These are phyloP conservation scores for Intellagama lesueurii DNA, from an alignment of 2,797 vertebrate species.

Conservation along the genomic window DNA sequence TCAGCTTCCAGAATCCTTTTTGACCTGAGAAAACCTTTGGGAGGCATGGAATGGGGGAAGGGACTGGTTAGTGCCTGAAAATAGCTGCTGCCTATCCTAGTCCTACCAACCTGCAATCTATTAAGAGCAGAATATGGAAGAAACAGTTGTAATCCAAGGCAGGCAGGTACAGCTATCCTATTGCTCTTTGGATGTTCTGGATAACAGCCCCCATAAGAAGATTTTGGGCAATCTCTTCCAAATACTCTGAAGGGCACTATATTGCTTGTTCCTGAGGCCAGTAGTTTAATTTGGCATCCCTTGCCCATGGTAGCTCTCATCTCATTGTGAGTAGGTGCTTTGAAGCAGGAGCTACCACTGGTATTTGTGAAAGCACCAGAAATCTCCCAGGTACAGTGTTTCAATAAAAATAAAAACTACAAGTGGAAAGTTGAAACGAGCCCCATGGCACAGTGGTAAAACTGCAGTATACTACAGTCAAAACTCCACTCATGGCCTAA, in stretches of 20 bases:
- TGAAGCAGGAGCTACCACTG: not conserved
- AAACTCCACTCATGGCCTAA: not conserved
- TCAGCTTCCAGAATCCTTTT: too few relatives aligned
- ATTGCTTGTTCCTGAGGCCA: not conserved
- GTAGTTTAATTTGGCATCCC: not conserved
- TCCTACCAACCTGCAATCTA: too few relatives aligned
- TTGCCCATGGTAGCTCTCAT: not conserved
- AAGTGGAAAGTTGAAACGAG: not conserved
- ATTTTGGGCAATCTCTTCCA: not conserved
- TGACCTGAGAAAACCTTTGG: too few relatives aligned
- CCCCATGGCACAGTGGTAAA: too few relatives aligned
- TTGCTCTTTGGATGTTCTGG: not conserved
- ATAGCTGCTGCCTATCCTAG: too few relatives aligned
- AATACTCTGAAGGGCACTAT: not conserved
- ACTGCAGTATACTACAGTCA: too few relatives aligned
- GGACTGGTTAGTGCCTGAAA: too few relatives aligned
- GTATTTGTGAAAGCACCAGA: not conserved
- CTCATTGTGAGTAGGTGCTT: not conserved
- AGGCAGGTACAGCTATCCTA: too few relatives aligned
- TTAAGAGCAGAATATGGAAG: too few relatives aligned
- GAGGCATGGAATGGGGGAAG: too few relatives aligned
- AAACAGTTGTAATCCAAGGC: too few relatives aligned
- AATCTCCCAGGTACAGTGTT: not conserved
- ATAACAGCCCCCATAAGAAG: not conserved
- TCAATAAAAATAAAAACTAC: not conserved